Base-by-base conservation (phyloP, 2,797 vertebrate species). In the Sphenopsis melanotis region DNA sequence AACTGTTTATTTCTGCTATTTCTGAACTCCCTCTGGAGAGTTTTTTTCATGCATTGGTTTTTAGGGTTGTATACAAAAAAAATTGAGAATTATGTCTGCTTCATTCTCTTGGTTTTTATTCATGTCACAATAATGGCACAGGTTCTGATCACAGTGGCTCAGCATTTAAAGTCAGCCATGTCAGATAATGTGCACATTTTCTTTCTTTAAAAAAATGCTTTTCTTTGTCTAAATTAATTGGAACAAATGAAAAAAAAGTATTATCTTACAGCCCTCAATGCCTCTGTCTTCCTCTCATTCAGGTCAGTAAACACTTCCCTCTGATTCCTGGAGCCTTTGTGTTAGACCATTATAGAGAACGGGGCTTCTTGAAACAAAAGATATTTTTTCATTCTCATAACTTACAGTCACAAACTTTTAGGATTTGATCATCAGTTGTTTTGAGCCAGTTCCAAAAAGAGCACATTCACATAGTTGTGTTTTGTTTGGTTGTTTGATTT, bases 401-500 rank as follows among this genome's bases (percentile, higher is more conserved):
- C 9, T 53, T 30, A 23, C 9, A 57, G 27, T 39, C 22, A 92
- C 20, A 64, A 37, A 71, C 32, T 57, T 92, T 42, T 19, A 77
- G 15, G n/a, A 37, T 83, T 64, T 50, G 27, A 18, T 89, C 37
- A 32, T 23, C 53, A 4, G 8, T 63, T 12, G 3, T 44, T 92
- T 77, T 52, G 19, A 69, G 27, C 52, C 3, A 10, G 18, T 66
- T 91, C 34, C 46, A 46, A 63, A 52, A 89, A 87, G 17, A 74
- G 14, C 44, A 41, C 39, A 85, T 49, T 75, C 50, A 84, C n/a
- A 65, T 23, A 17, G 8, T 17, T 59, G 15, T 23, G 46, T 59
- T 44, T 37, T 17, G 1, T 41, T 60, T 32, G 9, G 0, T 15
- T 55, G 12, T 1, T 23, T 9, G 55, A n/a, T 10, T 18, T 1